Evolutionary conservation across 1,140 invertebrate species (phyloP).

Genomic region (Berghia stephanieae): DNA sequence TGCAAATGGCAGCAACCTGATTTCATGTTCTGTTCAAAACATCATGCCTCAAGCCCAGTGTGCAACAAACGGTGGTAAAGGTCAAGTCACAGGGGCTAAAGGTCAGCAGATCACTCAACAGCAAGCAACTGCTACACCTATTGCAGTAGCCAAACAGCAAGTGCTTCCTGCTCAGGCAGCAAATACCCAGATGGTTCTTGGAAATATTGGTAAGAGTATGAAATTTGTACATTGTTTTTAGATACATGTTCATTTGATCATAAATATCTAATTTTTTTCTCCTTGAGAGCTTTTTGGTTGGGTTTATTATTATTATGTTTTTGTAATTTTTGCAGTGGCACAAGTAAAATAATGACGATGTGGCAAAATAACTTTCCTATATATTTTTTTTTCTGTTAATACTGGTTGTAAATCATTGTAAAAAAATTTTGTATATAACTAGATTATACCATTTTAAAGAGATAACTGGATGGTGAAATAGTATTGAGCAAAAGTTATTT

Average conservation of each 20-base stretch:
- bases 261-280: conserved; percentile 19
- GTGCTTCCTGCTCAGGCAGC: conserved; percentile 50
- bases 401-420: no score
- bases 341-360: no score
- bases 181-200: conserved; percentile 46
- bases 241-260: background rate
- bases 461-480: no score
- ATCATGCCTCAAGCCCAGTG: conserved; percentile 5
- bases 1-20: conserved; percentile 19
- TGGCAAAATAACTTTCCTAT: no score
- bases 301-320: no score
- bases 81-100: conserved; percentile 30
- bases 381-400: no score
- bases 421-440: no score
- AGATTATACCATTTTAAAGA: no score
- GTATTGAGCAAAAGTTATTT: no score
- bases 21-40: conserved; percentile 12
- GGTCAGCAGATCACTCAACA: conserved; percentile 32
- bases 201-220: conserved; percentile 46
- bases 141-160: conserved; percentile 53
- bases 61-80: conserved; percentile 33
- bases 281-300: no score
- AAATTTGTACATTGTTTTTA: background rate
- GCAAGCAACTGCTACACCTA: conserved; percentile 27
- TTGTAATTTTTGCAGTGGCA: no score